Evolutionary conservation across 2,113 vertebrate species (phyloP).

Genomic region (Eretmodus cyanostictus): DNA sequence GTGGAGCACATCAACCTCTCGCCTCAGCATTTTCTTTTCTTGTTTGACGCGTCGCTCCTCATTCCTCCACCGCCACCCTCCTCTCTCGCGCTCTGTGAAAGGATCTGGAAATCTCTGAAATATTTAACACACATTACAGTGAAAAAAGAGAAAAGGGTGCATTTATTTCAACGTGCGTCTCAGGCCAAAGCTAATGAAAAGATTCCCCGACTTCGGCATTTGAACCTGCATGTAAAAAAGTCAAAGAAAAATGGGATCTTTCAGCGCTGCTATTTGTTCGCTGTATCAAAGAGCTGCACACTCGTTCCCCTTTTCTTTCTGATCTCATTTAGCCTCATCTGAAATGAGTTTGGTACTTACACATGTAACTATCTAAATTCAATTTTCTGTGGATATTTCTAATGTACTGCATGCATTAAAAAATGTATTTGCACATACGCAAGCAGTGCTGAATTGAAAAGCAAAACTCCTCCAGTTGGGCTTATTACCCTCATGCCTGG

Average conservation of each 20-base stretch:
- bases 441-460: constrained; percentile 38
- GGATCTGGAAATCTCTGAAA: constrained; percentile 28
- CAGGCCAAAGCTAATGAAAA: constrained; percentile 51
- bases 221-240: neutral
- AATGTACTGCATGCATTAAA: constrained; percentile 54
- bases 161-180: constrained; percentile 46
- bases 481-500: constrained; percentile 58
- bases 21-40: neutral
- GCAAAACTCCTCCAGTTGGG: constrained; percentile 50
- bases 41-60: neutral
- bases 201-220: constrained; percentile 36
- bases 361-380: constrained; percentile 62
- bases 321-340: constrained; percentile 58
- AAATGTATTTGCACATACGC: constrained; percentile 46
- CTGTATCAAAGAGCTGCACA: constrained; percentile 38
- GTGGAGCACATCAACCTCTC: constrained; percentile 4
- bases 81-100: neutral
- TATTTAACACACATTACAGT: constrained; percentile 47
- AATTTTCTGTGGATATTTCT: constrained; percentile 67
- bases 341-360: constrained; percentile 50
- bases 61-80: neutral
- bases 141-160: neutral
- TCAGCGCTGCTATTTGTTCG: constrained; percentile 42
- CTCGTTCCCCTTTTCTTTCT: neutral
- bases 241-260: constrained; percentile 25